Evolutionary conservation across 2,888 invertebrate genomes (phyloP), one percentile per base, ranked within the genome.

Genomic region (Luperina testacea): DNA sequence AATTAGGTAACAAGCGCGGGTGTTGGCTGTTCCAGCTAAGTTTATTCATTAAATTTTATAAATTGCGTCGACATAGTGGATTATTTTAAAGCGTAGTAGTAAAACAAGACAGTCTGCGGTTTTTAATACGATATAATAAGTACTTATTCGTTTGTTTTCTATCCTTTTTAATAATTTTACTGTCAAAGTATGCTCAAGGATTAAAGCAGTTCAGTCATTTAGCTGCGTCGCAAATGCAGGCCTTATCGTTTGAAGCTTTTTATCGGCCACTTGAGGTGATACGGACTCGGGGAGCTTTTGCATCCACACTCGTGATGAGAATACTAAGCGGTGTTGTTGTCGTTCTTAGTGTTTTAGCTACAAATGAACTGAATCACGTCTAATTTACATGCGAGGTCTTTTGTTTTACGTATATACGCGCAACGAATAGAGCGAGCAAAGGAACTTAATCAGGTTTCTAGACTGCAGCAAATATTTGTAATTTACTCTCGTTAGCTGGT

Each of bases 311-410:
- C 69, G 63, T 65, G 77, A 24, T 57, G 53, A 45, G 72, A 81
- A 84, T 84, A 81, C 74, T 76, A 72, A 87, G 45, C 51, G 45
- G 45, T 69, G 32, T 59, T 67, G 69, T 78, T 74, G 65, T 9
- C 63, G 53, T 65, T 73, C 79, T 86, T 59, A 75, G 48, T 63
- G 42, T 73, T 63, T 83, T 65, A 75, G 53, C 68, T 65, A 72
- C 73, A 71, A 87, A 77, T 81, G 48, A 81, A 75, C 68, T 64
- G 73, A 63, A 87, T 71, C 73, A 63, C 71, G 48, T 69, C n/a
- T 2, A 75, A 78, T 78, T 80, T 80, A 75, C 76, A 67, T 83
- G 76, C 72, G 45, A 48, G 73, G 42, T 76, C 65, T 65, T 81
- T 74, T 78, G 87, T 72, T 77, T 78, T 70, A 73, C 53, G 27